Evolutionary conservation across 2,797 vertebrate genomes (phyloP).

Genomic region (Acanthurus leucopareius): DNA sequence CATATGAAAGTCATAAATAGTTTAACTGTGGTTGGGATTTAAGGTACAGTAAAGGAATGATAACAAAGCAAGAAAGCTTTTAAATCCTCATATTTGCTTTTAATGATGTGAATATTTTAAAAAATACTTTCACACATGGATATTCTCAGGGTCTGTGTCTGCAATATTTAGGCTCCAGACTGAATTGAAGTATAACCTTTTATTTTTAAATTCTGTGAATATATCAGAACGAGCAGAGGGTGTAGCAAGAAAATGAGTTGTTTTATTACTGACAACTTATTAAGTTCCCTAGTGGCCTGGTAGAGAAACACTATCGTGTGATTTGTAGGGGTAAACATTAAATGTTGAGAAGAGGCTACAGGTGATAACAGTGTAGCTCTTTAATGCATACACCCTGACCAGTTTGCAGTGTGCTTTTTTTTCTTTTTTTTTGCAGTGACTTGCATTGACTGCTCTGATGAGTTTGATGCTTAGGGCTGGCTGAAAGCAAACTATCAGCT

Average conservation of each 20-base stretch:
- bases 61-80: neutral
- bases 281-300: no score
- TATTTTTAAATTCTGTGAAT: neutral
- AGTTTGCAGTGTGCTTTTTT: constrained; percentile 21
- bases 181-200: constrained; percentile 1
- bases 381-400: neutral
- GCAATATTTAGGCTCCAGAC: neutral
- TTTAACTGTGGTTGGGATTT: neutral
- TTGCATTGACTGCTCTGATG: neutral
- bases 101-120: neutral
- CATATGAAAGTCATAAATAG: constrained; percentile 9
- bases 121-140: neutral
- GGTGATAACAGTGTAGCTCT: neutral
- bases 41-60: neutral
- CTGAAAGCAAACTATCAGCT: neutral
- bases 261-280: neutral
- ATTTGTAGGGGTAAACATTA: no score
- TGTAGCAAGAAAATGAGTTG: neutral
- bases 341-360: neutral
- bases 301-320: no score
- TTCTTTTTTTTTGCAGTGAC: constrained; percentile 6
- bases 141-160: neutral
- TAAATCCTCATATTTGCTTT: neutral
- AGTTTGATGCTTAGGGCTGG: constrained; percentile 14
- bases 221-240: neutral